Percentiles rank a stretch among this genome's conserved stretches.
Evolutionary conservation across 2,888 invertebrate species (phyloP).

Genomic region (Meghimatium bilineatum): DNA sequence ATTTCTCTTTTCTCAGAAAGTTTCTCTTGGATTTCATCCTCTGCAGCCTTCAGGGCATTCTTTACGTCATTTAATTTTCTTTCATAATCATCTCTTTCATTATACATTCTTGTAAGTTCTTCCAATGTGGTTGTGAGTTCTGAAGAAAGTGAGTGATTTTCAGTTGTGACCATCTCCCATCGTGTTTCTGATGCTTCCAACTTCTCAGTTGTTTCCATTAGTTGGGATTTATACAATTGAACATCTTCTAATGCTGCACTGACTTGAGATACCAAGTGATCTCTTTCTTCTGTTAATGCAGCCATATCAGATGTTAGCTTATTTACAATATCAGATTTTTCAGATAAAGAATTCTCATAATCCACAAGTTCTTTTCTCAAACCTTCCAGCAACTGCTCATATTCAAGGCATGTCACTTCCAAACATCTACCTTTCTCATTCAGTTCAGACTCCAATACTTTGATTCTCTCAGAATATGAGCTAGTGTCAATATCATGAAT

Average conservation of each 20-base stretch:
- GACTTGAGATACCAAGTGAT: slow-evolving; percentile 51
- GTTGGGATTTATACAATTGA: slow-evolving; percentile 52
- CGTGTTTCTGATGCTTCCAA: slow-evolving; percentile 46
- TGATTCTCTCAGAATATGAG: slow-evolving; percentile 31
- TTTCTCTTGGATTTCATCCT: slow-evolving; percentile 51
- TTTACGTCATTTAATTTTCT: slow-evolving; percentile 36
- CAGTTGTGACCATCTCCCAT: slow-evolving; percentile 19
- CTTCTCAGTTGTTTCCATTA: slow-evolving; percentile 53
- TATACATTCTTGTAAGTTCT: slow-evolving; percentile 20
- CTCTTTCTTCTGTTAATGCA: slow-evolving; percentile 49
- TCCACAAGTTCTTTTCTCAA: slow-evolving; percentile 9
- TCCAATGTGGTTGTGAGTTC: slow-evolving; percentile 22
- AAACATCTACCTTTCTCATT: slow-evolving; percentile 36
- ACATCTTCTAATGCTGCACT: slow-evolving; percentile 56
- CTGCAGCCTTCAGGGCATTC: slow-evolving; percentile 30
- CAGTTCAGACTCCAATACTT: slow-evolving; percentile 47
- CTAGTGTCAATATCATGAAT: slow-evolving; percentile 47
- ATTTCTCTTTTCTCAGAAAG: slow-evolving; percentile 39
- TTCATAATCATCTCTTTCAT: slow-evolving; percentile 41
- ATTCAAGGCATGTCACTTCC: slow-evolving; percentile 28
- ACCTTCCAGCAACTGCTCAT: slow-evolving; percentile 25
- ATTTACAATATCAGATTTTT: not conserved
- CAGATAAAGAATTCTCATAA: not conserved
- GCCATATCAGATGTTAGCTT: slow-evolving; percentile 20
- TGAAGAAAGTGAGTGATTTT: slow-evolving; percentile 34